A percentile compares a stretch with the other conserved stretches of the same genome.
Evolutionary conservation across 2,797 vertebrate species (phyloP).

Genomic region (Cyprinella venusta): DNA sequence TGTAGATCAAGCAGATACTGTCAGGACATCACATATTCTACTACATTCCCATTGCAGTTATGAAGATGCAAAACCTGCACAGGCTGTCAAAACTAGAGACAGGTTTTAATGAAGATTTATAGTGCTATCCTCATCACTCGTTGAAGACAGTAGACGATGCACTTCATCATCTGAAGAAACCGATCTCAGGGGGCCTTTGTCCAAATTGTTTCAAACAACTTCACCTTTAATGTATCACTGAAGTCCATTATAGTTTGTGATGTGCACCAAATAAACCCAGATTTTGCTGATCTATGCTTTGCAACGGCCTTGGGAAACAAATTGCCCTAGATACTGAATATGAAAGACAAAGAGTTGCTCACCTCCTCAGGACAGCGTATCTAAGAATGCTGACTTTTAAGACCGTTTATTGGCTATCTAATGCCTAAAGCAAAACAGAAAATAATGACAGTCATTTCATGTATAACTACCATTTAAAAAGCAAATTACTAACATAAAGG

Average conservation of each 20-base stretch:
- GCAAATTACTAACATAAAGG: conserved; percentile 4
- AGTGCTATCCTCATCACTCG: conserved; percentile 35
- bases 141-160: conserved; percentile 34
- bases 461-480: conserved; percentile 12
- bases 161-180: conserved; percentile 26
- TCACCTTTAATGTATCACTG: conserved; percentile 19
- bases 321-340: conserved; percentile 32
- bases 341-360: conserved; percentile 26
- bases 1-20: conserved; percentile 1
- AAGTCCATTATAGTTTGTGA: conserved; percentile 28
- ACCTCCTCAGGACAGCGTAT: conserved; percentile 10
- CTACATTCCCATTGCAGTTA: conserved; percentile 22
- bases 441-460: not conserved
- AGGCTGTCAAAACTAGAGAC: conserved; percentile 36
- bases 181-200: conserved; percentile 14
- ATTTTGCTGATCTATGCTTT: conserved; percentile 25
- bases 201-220: conserved; percentile 8
- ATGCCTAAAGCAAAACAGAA: conserved; percentile 4
- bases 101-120: conserved; percentile 43
- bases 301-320: conserved; percentile 20
- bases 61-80: conserved; percentile 40
- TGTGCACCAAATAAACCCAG: conserved; percentile 15
- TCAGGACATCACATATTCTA: not conserved
- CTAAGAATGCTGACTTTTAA: not conserved
- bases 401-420: conserved; percentile 1